A percentile compares a stretch with the other conserved stretches of the same genome.
These are phyloP conservation scores for Drosophila paucipuncta DNA, from an alignment of 2,888 invertebrate genomes.

Conservation along the genomic window DNA sequence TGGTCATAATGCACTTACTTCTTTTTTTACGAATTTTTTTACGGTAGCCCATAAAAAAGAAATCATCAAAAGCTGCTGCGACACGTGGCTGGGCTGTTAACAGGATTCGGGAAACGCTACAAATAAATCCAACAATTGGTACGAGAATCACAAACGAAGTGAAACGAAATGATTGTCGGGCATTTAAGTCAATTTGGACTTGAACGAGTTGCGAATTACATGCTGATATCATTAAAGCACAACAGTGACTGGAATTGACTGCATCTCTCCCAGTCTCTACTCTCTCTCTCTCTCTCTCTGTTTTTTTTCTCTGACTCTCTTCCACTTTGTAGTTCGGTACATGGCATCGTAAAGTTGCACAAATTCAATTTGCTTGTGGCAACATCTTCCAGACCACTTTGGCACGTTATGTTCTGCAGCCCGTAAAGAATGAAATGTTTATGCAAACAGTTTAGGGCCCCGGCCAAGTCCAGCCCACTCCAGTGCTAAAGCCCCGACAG, in stretches of 20 bases:
- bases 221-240: conserved; percentile 31
- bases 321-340: background rate
- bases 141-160: conserved; percentile 17
- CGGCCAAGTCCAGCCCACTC: background rate
- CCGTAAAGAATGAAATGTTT: conserved; percentile 59
- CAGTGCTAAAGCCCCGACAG: background rate
- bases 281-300: too few species aligned
- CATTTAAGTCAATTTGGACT: conserved; percentile 40
- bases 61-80: conserved; percentile 38
- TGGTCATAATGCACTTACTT: too few species aligned
- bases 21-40: conserved; percentile 1
- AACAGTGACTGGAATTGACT: conserved; percentile 16
- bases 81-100: conserved; percentile 51
- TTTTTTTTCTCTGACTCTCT: background rate
- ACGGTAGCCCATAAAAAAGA: conserved; percentile 37
- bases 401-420: conserved; percentile 57
- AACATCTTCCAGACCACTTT: conserved; percentile 60
- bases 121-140: conserved; percentile 23
- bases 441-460: conserved; percentile 72
- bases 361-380: conserved; percentile 69
- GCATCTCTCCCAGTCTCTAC: background rate
- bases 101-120: conserved; percentile 6
- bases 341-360: conserved; percentile 42
- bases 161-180: conserved; percentile 8
- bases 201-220: conserved; percentile 59